These are phyloP conservation scores for Agriopis aurantiaria DNA, from an alignment of 2,888 invertebrate genomes.

Conservation along the genomic window DNA sequence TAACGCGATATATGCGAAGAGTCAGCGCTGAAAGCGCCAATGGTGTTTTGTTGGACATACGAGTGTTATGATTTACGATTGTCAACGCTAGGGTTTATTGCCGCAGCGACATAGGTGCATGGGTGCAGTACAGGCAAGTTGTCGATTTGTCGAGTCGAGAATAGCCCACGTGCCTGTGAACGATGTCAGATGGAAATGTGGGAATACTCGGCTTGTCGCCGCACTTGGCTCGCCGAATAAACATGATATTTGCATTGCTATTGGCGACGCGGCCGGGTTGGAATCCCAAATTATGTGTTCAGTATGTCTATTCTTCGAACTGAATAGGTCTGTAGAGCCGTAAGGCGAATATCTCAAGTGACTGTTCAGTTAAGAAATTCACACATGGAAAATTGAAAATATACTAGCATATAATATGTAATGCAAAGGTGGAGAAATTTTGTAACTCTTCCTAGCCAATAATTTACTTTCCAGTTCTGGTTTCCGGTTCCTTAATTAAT, in stretches of 20 bases:
- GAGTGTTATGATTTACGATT: slow-evolving; percentile 52
- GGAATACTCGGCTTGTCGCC: slow-evolving; percentile 25
- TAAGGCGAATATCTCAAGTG: slow-evolving; percentile 1
- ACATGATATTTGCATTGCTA: slow-evolving; percentile 42
- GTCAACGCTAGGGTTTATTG: slow-evolving; percentile 49
- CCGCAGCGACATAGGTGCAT: slow-evolving; percentile 33
- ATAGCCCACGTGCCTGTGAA: slow-evolving; percentile 32
- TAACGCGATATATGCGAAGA: slow-evolving; percentile 47
- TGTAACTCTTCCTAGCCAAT: too few species aligned
- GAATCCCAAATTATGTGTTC: slow-evolving; percentile 28
- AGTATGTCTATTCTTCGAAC: slow-evolving; percentile 14
- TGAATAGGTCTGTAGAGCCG: slow-evolving; percentile 2
- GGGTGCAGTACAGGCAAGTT: slow-evolving; percentile 21
- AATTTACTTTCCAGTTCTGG: too few species aligned
- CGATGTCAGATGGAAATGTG: slow-evolving; percentile 38
- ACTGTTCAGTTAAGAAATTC: not conserved
- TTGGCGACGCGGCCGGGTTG: slow-evolving; percentile 23
- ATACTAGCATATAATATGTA: not conserved
- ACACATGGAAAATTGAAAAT: not conserved
- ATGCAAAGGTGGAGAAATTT: too few species aligned
- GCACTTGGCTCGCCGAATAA: slow-evolving; percentile 39
- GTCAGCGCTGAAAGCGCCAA: slow-evolving; percentile 43
- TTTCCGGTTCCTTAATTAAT: too few species aligned
- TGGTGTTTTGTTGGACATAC: slow-evolving; percentile 47
- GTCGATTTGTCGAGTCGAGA: slow-evolving; percentile 41